A percentile compares a stretch with the other conserved stretches of the same genome.
phyloP scores from a whole-genome alignment of 2,797 vertebrate genomes.

The Micropoecilia bifurca region DNA sequence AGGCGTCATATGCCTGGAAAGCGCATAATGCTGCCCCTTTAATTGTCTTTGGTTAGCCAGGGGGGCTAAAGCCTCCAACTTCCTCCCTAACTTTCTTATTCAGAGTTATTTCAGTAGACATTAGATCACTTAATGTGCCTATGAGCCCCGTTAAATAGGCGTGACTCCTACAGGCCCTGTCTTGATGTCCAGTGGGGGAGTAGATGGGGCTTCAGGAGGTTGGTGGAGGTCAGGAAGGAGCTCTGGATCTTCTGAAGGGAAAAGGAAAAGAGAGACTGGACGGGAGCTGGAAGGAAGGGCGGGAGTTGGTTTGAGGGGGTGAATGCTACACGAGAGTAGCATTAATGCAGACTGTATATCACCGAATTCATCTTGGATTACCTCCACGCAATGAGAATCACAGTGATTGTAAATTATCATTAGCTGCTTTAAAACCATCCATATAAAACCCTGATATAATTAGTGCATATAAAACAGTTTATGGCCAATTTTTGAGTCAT shows the following conservation, averaged over 20 bases:
- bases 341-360: constrained; percentile 12
- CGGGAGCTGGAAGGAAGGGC: background rate
- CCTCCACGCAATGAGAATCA: background rate
- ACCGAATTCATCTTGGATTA: constrained; percentile 6
- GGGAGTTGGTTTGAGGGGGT: background rate
- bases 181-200: constrained; percentile 67
- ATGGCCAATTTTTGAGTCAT: constrained; percentile 5
- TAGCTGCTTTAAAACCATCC: background rate
- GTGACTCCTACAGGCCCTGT: constrained; percentile 88
- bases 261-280: constrained; percentile 17
- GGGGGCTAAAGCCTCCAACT: constrained; percentile 82
- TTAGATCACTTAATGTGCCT: constrained; percentile 88
- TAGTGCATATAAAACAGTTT: background rate
- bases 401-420: background rate
- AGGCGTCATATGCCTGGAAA: too few relatives aligned
- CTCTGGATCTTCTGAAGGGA: constrained; percentile 29
- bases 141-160: constrained; percentile 91
- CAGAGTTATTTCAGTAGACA: constrained; percentile 85
- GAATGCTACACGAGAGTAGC: constrained; percentile 26
- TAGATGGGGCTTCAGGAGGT: constrained; percentile 46
- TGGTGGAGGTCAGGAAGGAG: constrained; percentile 48
- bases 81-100: constrained; percentile 86
- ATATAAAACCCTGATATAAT: background rate
- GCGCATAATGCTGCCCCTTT: too few relatives aligned
- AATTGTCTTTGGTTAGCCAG: constrained; percentile 84